Base-by-base conservation (phyloP, 2,113 vertebrate genomes). In the Panurus biarmicus region DNA sequence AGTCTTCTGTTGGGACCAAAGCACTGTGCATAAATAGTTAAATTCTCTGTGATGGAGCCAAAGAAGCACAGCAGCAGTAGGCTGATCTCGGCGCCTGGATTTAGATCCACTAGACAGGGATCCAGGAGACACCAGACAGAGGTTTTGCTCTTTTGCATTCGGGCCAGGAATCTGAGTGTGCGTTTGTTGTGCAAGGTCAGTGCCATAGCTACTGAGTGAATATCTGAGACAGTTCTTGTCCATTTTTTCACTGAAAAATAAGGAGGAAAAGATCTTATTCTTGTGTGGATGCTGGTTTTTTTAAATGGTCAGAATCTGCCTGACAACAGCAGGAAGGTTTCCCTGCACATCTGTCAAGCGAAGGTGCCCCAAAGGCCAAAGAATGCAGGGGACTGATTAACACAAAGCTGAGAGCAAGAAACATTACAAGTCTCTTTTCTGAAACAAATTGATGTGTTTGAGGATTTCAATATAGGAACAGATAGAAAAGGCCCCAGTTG, bases 41-140 rank as follows among this genome's bases (percentile, higher is more conserved):
- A 29, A 19, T 45, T 29, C 22, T 58, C 24, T 26, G 18, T 33
- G 45, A 5, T 38, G 14, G 21, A 72, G 36, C 18, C 54, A 47
- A n/a, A 24, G 19, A 33, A 65, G 40, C 15, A 2, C 22, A 64
- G 22, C 29, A 78, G 60, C 60, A 79, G 31, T 17, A 18, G 22
- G 7, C 47, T n/a, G 12, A 28, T 62, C 66, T 31, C 17, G 13
- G 42, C 31, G 31, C 50, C 18, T 42, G 54, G 9, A 12, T 31
- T 33, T 50, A 60, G 45, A 64, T 31, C 31, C 24, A 6, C 31
- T 2, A n/a, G 14, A 2, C 8, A 16, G 35, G n/a, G 18, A 56
- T 53, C 29, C 23, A 31, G 35, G 70, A 85, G 56, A 20, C 0
- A 1, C 0, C 1, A 80, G n/a, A 24, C 11, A 9, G 18, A 56